Conservation (phyloP, 2,797 vertebrate species). For the Enteromius treurensis region DNA sequence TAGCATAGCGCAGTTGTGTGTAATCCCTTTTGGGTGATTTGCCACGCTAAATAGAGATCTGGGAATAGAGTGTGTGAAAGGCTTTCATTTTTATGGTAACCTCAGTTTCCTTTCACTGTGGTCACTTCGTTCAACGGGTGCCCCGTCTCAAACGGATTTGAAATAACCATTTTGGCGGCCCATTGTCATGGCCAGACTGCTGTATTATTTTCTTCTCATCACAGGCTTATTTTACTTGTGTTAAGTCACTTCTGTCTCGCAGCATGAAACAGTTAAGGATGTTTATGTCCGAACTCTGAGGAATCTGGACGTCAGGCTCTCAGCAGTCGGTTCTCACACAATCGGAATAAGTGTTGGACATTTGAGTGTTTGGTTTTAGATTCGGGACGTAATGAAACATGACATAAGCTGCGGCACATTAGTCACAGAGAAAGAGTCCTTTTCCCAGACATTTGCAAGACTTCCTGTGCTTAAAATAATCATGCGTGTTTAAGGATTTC, state of each 20-base stretch:
- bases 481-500: background rate
- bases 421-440: background rate
- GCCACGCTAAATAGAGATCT: conserved; percentile 31
- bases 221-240: conserved; percentile 65
- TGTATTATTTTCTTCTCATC: conserved; percentile 70
- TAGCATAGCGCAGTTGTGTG: conserved; percentile 18
- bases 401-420: background rate
- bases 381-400: conserved; percentile 7
- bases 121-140: conserved; percentile 30
- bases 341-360: background rate
- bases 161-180: conserved; percentile 37
- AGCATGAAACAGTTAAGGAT: conserved; percentile 44
- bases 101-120: conserved; percentile 55
- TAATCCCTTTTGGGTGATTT: conserved; percentile 38
- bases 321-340: background rate
- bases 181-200: conserved; percentile 65
- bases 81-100: conserved; percentile 39
- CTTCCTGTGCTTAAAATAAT: conserved; percentile 3
- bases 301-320: conserved; percentile 2
- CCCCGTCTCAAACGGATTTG: conserved; percentile 32
- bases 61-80: conserved; percentile 36
- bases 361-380: background rate
- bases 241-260: conserved; percentile 47
- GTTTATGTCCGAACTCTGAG: conserved; percentile 15
- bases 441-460: background rate